Conservation (phyloP, 1,140 invertebrate genomes). For the Spodoptera litura region DNA sequence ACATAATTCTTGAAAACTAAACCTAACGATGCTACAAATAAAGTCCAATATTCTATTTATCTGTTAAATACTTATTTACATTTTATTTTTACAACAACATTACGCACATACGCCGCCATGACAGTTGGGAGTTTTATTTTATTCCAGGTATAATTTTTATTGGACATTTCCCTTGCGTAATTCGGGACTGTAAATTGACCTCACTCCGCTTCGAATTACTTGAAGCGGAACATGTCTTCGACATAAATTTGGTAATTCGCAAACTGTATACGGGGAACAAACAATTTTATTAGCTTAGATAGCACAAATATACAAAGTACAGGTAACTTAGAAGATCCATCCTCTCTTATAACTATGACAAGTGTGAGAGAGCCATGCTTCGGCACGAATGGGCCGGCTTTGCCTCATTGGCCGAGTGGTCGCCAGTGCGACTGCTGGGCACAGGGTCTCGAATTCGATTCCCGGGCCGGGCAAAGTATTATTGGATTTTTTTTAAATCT, state of each 20-base stretch:
- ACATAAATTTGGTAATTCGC: slow-evolving; percentile 38
- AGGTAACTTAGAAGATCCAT: background rate
- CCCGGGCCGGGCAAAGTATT: too few relatives aligned
- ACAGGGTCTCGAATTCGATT: too few relatives aligned
- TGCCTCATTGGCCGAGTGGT: too few relatives aligned
- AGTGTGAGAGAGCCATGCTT: too few relatives aligned
- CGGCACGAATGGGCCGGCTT: too few relatives aligned
- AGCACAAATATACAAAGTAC: background rate
- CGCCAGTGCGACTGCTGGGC: too few relatives aligned
- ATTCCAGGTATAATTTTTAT: slow-evolving; percentile 25
- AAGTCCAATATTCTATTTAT: too few relatives aligned
- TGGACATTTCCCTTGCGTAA: slow-evolving; percentile 5
- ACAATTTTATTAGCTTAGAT: slow-evolving; percentile 40
- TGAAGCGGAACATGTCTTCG: slow-evolving; percentile 6
- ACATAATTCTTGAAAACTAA: too few relatives aligned
- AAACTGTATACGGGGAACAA: slow-evolving; percentile 34
- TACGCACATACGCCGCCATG: slow-evolving; percentile 2
- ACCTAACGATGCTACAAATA: too few relatives aligned
- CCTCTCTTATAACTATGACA: too few relatives aligned
- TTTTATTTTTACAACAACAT: background rate
- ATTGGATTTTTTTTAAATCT: too few relatives aligned
- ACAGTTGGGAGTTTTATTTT: slow-evolving; percentile 1
- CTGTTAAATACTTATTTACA: background rate
- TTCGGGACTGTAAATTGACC: slow-evolving; percentile 24
- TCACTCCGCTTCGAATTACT: slow-evolving; percentile 27